Percentiles rank a stretch among this genome's conserved stretches.
phyloP scores from a whole-genome alignment of 2,888 invertebrate genomes.

The Chaetogeoica ovagalla region DNA sequence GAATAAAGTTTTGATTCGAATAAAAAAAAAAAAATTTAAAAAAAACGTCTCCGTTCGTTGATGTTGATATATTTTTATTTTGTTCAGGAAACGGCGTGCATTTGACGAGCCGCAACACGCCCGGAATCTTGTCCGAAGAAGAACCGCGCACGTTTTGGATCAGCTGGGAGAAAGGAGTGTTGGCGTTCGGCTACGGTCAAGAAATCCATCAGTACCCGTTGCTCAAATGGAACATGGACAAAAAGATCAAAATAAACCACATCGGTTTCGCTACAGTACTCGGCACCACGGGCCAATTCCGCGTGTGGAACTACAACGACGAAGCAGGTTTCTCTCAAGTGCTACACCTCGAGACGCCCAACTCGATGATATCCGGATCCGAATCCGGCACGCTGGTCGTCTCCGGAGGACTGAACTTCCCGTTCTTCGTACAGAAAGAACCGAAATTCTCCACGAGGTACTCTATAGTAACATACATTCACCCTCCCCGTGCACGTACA shows the following conservation, averaged over 20 bases:
- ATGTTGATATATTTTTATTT: neutral
- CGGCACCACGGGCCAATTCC: constrained; percentile 68
- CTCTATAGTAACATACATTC: no score
- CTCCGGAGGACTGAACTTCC: constrained; percentile 68
- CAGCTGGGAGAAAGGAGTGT: constrained; percentile 68
- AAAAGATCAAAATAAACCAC: constrained; percentile 66
- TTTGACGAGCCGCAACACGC: constrained; percentile 65
- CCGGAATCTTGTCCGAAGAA: constrained; percentile 64
- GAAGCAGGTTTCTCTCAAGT: constrained; percentile 73
- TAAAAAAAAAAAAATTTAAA: no score
- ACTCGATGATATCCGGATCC: constrained; percentile 69
- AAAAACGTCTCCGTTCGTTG: no score
- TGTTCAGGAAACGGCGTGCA: constrained; percentile 67
- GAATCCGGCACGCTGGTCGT: constrained; percentile 67
- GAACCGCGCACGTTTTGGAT: constrained; percentile 71
- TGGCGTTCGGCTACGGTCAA: constrained; percentile 66
- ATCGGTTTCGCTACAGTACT: constrained; percentile 69
- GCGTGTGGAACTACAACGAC: constrained; percentile 73
- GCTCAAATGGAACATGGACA: constrained; percentile 67
- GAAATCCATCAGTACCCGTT: constrained; percentile 65
- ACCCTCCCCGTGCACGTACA: no score
- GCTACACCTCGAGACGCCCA: constrained; percentile 68
- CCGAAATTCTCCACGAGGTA: constrained; percentile 43
- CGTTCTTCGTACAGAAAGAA: constrained; percentile 57
- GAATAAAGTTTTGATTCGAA: neutral